Base-by-base conservation (phyloP, 1,140 invertebrate species). In the Pinna nobilis region DNA sequence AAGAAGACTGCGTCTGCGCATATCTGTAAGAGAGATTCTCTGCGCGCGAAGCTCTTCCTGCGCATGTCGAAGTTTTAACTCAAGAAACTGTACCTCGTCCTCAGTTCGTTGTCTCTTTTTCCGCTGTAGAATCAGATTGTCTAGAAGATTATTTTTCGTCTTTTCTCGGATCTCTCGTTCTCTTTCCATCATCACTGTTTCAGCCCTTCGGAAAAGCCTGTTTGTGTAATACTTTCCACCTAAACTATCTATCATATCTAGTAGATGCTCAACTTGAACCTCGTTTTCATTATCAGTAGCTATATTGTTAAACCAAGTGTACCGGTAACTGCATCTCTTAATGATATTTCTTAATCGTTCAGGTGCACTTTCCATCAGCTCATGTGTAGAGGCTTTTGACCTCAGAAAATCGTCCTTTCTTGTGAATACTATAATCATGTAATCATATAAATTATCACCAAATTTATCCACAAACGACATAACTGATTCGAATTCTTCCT, bases 361-460 rank as follows among this genome's bases (percentile, higher is more conserved):
- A 20, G 44, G 49, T 53, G 41, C 70, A 13, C 33, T 51, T 20
- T 37, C 32, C 7, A 73, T 41, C 28, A 57, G 59, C 6, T 37
- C 53, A 9, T 66, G 49, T 28, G 66, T 41, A 18, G 70, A 53
- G 18, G 44, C 39, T n/a, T 47, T 55, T 30, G 57, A 50, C 25
- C 37, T 47, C 3, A 47, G 61, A 13, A 70, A 20, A 50, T 59
- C 49, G 28, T 76, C 74, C n/a, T 57, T 32, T 65, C 68, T n/a
- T 13, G 75, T 77, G 37, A 77, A 67, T 18, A 77, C 35, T 7
- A 77, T 39, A 18, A 77, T 68, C 13, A 50, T 68, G 47, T 66
- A 63, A 9, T 41, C 20, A 13, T 65, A 60, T 3, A 77, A 35
- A 7, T 63, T 41, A 11, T 71, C 55, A 20, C 75, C 75, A 50